These are phyloP conservation scores for Serranus cabrilla DNA, from an alignment of 2,797 vertebrate species.

Conservation along the genomic window DNA sequence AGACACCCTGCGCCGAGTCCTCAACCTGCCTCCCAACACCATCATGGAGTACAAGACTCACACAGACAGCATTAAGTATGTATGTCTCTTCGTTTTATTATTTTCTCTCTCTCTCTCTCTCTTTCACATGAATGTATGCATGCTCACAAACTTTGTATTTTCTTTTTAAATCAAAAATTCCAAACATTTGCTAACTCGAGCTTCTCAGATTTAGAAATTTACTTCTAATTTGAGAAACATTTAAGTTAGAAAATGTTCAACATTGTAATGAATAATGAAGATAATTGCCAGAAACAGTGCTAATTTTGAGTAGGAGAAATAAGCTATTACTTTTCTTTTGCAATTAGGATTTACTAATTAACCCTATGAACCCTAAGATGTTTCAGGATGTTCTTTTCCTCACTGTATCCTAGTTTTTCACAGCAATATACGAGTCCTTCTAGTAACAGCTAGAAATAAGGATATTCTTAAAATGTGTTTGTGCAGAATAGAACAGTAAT, in stretches of 20 bases:
- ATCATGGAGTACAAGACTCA: constrained; percentile 94
- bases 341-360: not conserved
- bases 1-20: constrained; percentile 89
- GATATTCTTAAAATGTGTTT: too few relatives aligned
- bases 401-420: too few relatives aligned
- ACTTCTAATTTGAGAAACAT: too few relatives aligned
- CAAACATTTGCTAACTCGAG: too few relatives aligned
- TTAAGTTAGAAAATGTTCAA: not conserved
- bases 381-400: too few relatives aligned
- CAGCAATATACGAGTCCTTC: too few relatives aligned
- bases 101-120: constrained; percentile 44
- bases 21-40: constrained; percentile 91
- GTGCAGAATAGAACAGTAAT: too few relatives aligned
- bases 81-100: constrained; percentile 72
- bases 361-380: too few relatives aligned
- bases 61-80: constrained; percentile 93
- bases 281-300: not conserved
- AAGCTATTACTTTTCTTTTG: not conserved
- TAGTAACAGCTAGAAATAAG: too few relatives aligned
- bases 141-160: constrained; percentile 8
- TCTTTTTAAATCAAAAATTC: too few relatives aligned
- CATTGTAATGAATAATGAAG: not conserved
- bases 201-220: too few relatives aligned
- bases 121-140: constrained; percentile 22
- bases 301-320: not conserved